These are phyloP conservation scores for Temnothorax rugatulus DNA, from an alignment of 2,888 invertebrate genomes.

Conservation along the genomic window DNA sequence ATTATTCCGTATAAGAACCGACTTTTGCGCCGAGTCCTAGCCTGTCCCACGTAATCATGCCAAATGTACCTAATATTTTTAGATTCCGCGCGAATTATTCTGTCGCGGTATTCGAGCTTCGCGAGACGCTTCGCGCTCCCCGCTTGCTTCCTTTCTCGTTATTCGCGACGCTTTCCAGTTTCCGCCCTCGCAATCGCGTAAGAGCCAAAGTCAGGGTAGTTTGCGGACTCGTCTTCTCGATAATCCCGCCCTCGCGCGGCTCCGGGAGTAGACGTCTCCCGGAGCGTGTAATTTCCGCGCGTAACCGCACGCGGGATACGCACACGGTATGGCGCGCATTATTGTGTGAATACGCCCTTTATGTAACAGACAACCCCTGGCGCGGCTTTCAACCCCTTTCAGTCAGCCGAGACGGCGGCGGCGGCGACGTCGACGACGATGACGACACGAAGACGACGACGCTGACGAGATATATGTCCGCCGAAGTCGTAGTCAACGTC, in stretches of 20 bases:
- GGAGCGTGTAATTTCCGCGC: conserved; percentile 54
- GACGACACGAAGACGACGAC: conserved; percentile 43
- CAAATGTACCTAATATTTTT: conserved; percentile 35
- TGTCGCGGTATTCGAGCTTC: neutral
- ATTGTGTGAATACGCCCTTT: conserved; percentile 71
- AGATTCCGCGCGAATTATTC: conserved; percentile 6
- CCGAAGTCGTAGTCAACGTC: conserved; percentile 44
- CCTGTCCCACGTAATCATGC: conserved; percentile 7
- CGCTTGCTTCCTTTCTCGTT: neutral
- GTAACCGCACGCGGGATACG: conserved; percentile 51
- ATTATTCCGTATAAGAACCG: conserved; percentile 49
- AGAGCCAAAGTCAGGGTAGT: conserved; percentile 46
- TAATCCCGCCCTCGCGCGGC: conserved; percentile 32
- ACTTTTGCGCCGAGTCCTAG: neutral
- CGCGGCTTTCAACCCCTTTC: conserved; percentile 65
- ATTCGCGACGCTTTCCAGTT: conserved; percentile 17
- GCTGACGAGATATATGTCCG: conserved; percentile 39
- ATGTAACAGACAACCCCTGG: conserved; percentile 60
- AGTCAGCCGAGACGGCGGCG: conserved; percentile 62
- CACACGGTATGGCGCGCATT: conserved; percentile 63
- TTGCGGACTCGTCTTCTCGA: conserved; percentile 44
- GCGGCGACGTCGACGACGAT: conserved; percentile 49
- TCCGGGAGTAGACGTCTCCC: conserved; percentile 39
- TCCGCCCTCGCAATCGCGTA: conserved; percentile 3
- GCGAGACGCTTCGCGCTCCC: neutral